Base-by-base conservation (phyloP, 2,113 vertebrate genomes). In the Silurus meridionalis region DNA sequence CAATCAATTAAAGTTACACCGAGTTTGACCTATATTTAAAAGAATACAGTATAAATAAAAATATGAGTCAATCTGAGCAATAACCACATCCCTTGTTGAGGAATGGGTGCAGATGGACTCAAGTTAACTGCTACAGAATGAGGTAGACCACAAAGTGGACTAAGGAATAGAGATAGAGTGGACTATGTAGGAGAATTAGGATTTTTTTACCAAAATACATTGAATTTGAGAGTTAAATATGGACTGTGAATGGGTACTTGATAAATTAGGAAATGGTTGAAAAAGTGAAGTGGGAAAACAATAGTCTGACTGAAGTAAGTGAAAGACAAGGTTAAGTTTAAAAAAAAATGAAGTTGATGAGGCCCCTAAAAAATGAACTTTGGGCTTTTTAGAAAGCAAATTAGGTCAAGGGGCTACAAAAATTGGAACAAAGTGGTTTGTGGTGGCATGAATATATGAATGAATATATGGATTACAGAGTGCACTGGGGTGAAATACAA, bases 11-110 rank as follows among this genome's bases (percentile, higher is more conserved):
- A 37, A 80, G 55, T 11, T 80, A 80, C 55, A 80, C 78, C 9
- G 52, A 79, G n/a, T 58, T 79, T 15, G 6, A 79, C n/a, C 52
- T 80, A 55, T 58, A 21, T 37, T 80, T 80, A 17, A 80, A 80
- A 80, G 78, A 14, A 37, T 28, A 1, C 13, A 57, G 25, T 79
- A 79, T 58, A 79, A 79, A 79, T 79, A 79, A 58, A 14, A 79
- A 15, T 55, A 77, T 77, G 50, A 77, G 19, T 77, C 72, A n/a
- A 17, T 57, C 6, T 28, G 75, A 57, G n/a, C 1, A 10, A 17
- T 79, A 25, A 79, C 14, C 8, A 58, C 4, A 1, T 4, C 8
- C 7, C 19, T 58, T 25, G 25, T 6, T 17, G 28, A 17, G n/a
- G 19, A 78, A 78, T 37, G n/a, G 15, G 60, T 1, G 6, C 13